A percentile compares a stretch with the other conserved stretches of the same genome.
Evolutionary conservation across 2,113 vertebrate genomes (phyloP).

Genomic region (Petaurus breviceps): DNA sequence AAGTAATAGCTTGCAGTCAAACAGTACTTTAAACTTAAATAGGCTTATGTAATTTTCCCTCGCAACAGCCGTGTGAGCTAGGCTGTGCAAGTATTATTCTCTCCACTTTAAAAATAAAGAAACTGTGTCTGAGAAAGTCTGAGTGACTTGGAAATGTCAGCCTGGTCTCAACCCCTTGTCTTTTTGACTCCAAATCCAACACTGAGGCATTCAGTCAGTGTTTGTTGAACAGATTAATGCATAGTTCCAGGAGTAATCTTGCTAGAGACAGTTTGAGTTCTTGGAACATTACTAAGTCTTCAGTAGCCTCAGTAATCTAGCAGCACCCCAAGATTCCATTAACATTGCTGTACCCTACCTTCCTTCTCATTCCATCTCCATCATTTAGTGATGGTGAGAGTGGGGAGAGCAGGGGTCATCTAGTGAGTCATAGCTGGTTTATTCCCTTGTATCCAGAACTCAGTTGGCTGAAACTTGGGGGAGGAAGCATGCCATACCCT

Average conservation of each 20-base stretch:
- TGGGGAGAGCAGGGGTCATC: not conserved
- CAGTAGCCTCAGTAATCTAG: not conserved
- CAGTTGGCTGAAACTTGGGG: not conserved
- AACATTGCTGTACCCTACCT: not conserved
- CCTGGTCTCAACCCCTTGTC: not conserved
- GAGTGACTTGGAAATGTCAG: not conserved
- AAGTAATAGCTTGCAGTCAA: not conserved
- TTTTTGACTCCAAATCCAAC: not conserved
- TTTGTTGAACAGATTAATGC: too few relatives aligned
- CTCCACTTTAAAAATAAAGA: too few relatives aligned
- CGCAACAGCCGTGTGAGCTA: too few relatives aligned
- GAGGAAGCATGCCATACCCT: not conserved
- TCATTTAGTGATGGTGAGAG: not conserved
- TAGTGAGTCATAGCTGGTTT: not conserved
- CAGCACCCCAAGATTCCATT: not conserved
- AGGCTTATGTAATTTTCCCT: too few relatives aligned
- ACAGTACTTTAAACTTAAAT: not conserved
- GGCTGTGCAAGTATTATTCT: too few relatives aligned
- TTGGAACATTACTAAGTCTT: not conserved
- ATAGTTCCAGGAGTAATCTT: not conserved
- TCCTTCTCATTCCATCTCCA: not conserved
- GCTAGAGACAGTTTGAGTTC: not conserved
- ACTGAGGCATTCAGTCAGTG: too few relatives aligned
- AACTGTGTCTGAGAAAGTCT: not conserved
- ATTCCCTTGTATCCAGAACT: conserved; percentile 1